Evolutionary conservation across 2,888 invertebrate genomes (phyloP).

Genomic region (Philhelius pedissequus): DNA sequence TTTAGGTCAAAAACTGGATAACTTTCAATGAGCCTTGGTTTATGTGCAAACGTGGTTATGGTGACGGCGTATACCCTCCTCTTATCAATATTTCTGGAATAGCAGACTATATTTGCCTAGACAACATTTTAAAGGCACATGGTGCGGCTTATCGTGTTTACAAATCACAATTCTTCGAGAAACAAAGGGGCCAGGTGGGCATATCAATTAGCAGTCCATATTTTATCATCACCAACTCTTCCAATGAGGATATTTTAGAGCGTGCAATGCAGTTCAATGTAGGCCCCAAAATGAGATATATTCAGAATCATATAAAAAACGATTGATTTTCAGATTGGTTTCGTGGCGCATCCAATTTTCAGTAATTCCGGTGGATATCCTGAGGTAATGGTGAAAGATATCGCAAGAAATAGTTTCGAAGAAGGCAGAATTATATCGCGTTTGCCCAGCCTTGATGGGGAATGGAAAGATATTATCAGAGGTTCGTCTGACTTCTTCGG

Average conservation of each 20-base stretch:
- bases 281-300: background rate
- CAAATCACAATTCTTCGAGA: conserved; percentile 75
- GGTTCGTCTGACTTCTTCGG: conserved; percentile 74
- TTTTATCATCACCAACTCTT: conserved; percentile 69
- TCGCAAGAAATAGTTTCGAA: conserved; percentile 73
- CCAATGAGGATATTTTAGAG: conserved; percentile 69
- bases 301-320: background rate
- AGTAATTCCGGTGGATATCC: conserved; percentile 75
- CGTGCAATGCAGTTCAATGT: conserved; percentile 73
- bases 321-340: conserved; percentile 73
- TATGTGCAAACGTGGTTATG: conserved; percentile 80
- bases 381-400: conserved; percentile 72
- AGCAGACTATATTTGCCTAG: conserved; percentile 80
- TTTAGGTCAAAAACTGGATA: conserved; percentile 53
- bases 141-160: conserved; percentile 79
- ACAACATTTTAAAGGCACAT: conserved; percentile 81
- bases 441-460: conserved; percentile 65
- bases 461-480: conserved; percentile 70
- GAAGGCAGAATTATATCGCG: conserved; percentile 74
- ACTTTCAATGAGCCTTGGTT: conserved; percentile 79
- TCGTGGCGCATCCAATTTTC: conserved; percentile 76
- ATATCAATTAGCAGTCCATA: conserved; percentile 72
- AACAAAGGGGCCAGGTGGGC: conserved; percentile 74
- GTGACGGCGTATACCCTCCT: conserved; percentile 74
- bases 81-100: conserved; percentile 78